These are phyloP conservation scores for Sebastes taczanowskii DNA, from an alignment of 2,797 vertebrate species.

Conservation along the genomic window DNA sequence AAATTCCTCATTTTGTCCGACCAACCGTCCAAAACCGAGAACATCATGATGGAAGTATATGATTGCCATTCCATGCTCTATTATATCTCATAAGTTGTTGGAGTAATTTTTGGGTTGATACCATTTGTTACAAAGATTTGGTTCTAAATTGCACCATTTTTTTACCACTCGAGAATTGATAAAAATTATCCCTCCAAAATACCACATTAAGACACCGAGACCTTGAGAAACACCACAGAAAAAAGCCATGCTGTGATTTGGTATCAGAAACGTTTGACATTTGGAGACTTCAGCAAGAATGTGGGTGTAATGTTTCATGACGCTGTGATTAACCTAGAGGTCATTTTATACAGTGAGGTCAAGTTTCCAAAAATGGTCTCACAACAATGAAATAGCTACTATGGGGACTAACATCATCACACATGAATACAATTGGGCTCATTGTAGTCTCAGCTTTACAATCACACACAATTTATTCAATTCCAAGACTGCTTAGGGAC, in stretches of 20 bases:
- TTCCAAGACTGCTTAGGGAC: too few relatives aligned
- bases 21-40: not conserved
- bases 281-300: not conserved
- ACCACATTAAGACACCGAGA: not conserved
- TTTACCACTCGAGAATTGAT: not conserved
- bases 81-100: not conserved
- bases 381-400: too few relatives aligned
- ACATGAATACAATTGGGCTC: not conserved
- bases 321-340: not conserved
- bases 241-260: not conserved
- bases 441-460: not conserved
- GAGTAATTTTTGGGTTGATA: not conserved
- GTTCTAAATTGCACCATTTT: not conserved
- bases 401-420: too few relatives aligned
- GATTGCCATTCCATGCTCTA: not conserved
- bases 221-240: not conserved
- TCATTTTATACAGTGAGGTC: too few relatives aligned
- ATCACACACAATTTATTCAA: too few relatives aligned
- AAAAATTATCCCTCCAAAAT: not conserved
- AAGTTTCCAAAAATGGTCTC: too few relatives aligned
- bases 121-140: not conserved
- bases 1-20: not conserved
- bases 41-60: not conserved
- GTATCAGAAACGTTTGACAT: not conserved
- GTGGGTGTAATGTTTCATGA: not conserved